Base-by-base conservation (phyloP, 2,113 vertebrate genomes). In the Greenwoodochromis staneri region DNA sequence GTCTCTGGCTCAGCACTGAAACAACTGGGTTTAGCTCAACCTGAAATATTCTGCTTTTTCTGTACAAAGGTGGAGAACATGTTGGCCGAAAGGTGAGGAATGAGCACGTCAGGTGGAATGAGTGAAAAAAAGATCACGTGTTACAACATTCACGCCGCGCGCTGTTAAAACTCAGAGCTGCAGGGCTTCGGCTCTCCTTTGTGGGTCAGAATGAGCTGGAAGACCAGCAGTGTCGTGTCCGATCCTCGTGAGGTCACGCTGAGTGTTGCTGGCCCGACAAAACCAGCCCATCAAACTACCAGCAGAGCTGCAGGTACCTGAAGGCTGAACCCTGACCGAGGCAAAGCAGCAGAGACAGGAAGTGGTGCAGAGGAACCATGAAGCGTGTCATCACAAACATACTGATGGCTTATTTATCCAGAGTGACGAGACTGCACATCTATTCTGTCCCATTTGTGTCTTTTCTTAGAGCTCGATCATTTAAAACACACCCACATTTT, bases 251-350 rank as follows among this genome's bases (percentile, higher is more conserved):
- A 90, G 45, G 40, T 57, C 13, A 53, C 53, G 27, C 24, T 29
- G 88, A 90, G 91, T 90, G 90, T 90, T 89, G 90, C 80, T 89
- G 71, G 81, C 76, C 85, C 83, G 88, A 93, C 73, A 42, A 38
- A 84, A 40, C 24, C 59, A 14, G 80, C 49, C 17, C 13, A 34
- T 87, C 85, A 49, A 57, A 81, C 47, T 36, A 42, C 9, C 55
- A 21, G 27, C 24, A 55, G 73, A 80, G 71, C 61, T 85, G 55
- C 17, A 55, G 45, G 73, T 84, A 61, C 61, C 10, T 12, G 27
- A 12, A 31, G 71, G 24, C 24, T 47, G 40, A 5, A 76, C 42
- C 4, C 71, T 11, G 42, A 76, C 83, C 76, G 13, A 29, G 71
- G 90, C 87, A 63, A 47, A 90, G 85, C 42, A 54, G 61, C 16